Evolutionary conservation across 2,797 vertebrate genomes (phyloP).

Genomic region (Morelia viridis): DNA sequence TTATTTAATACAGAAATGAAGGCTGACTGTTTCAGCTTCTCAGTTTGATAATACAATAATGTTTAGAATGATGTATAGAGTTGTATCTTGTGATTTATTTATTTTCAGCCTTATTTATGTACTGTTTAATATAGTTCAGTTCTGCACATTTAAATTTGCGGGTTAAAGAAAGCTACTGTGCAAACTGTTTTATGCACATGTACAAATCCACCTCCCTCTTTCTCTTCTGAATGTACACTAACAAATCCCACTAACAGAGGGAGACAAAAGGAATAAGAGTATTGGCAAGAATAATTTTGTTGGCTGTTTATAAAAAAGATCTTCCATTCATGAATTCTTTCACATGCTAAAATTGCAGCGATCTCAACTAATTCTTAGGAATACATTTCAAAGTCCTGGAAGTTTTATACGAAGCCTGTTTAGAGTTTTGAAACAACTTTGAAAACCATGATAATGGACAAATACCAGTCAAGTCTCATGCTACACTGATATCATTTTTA

Average conservation of each 20-base stretch:
- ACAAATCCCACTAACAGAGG: constrained; percentile 13
- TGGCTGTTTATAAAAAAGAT: constrained; percentile 56
- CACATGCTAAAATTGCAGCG: constrained; percentile 50
- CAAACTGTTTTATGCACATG: constrained; percentile 38
- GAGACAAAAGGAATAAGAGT: constrained; percentile 54
- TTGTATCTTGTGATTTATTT: constrained; percentile 76
- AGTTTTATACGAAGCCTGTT: constrained; percentile 58
- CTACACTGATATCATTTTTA: constrained; percentile 57
- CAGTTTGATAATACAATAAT: constrained; percentile 70
- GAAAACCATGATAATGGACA: constrained; percentile 58
- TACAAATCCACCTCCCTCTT: constrained; percentile 55
- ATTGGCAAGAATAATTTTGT: constrained; percentile 53
- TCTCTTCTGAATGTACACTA: constrained; percentile 43
- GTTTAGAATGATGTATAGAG: constrained; percentile 76
- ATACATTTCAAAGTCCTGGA: constrained; percentile 61
- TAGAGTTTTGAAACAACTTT: constrained; percentile 54
- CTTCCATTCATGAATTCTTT: constrained; percentile 41
- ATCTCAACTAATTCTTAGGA: constrained; percentile 56
- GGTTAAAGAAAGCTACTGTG: constrained; percentile 62
- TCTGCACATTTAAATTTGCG: constrained; percentile 77
- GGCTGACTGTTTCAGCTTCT: constrained; percentile 72
- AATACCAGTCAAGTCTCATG: constrained; percentile 57
- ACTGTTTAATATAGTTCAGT: constrained; percentile 81
- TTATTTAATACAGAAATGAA: constrained; percentile 78
- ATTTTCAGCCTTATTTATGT: constrained; percentile 87